Evolutionary conservation across 2,888 invertebrate genomes (phyloP), one percentile per base, ranked within the genome.

Genomic region (Ferdinandea cuprea): DNA sequence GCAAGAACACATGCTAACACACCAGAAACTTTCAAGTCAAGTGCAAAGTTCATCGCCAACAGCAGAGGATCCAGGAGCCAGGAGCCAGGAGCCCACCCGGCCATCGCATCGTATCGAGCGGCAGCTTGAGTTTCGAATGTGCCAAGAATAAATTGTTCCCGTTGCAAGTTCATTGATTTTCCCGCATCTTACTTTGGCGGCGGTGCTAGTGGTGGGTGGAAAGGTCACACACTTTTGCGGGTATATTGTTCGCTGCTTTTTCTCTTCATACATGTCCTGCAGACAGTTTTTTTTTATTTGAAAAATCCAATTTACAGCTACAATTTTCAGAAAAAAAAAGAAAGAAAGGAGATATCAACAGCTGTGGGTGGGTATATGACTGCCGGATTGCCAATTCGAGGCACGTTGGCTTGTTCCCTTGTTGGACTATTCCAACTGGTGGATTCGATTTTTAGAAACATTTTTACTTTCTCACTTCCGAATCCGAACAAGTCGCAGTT

Each of bases 101-200:
- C 13, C 40, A 6, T n/a, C 19, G 15, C 40, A 6, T n/a, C 19
- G 15, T 15, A 15, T 2, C 32, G 7, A 25, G 8, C 17, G 21
- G 40, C 40, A 69, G 46, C 32, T 72, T 65, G 66, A 61, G 54
- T 66, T 78, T 17, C 46, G 72, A 72, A 79, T 84, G 84, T 84
- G 84, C 84, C 79, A 78, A 69, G 84, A 84, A 84, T 84, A 84
- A 63, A 69, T 73, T 73, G 50, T 69, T 63, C 19, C 48, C 25
- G 56, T 21, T 84, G 69, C 78, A 84, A 79, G 84, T 84, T 84
- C 79, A 84, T 79, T 84, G 84, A 84, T 84, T 84, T 84, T 84
- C 69, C 54, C 69, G 84, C 50, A 84, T 79, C 83, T 83, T 72
- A 61, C 66, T 83, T 54, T 65, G 48, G 15, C n/a, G n/a, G n/a